Evolutionary conservation across 2,888 invertebrate species (phyloP), one percentile per base, ranked within the genome.

Genomic region (Suillia variegata): DNA sequence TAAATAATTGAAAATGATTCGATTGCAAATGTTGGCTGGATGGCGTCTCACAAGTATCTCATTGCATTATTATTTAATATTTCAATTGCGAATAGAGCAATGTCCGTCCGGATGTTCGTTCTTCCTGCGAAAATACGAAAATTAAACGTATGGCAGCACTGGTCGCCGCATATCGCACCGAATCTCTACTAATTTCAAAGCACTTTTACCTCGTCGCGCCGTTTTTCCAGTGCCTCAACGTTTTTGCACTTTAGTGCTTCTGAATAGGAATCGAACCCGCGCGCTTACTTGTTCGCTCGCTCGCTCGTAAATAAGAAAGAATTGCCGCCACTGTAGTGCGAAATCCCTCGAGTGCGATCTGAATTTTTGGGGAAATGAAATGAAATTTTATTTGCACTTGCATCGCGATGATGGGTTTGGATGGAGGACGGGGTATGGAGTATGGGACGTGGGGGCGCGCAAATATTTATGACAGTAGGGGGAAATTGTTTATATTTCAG

Each of bases 1-100:
- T 54, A n/a, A n/a, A n/a, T n/a, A 59, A 59, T 55, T 59, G 49
- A 51, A 51, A 59, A 59, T 51, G 38, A 50, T 45, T 48, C 45
- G 54, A 50, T 59, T 54, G 54, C 26, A 38, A 38, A 38, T n/a
- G 38, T n/a, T n/a, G 34, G 47, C 34, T 34, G 38, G 31, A 51
- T 38, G 13, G 54, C 24, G 18, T n/a, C 18, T 12, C 20, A n/a
- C n/a, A 15, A 33, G 33, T 31, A 31, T 31, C 6, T 8, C 6
- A 31, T 31, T 31, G 31, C 31, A 6, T 8, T 8, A 31, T 31
- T 31, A 31, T 31, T 31, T 12, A 12, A 31, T 31, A 31, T 31
- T 6, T n/a, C n/a, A n/a, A 31, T 8, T 8, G 31, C 31, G 31
- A 6, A 31, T 12, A 31, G 31, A n/a, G n/a, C n/a, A n/a, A n/a